A percentile compares a stretch with the other conserved stretches of the same genome.
These are phyloP conservation scores for Zapus hudsonius DNA, from an alignment of 2,113 vertebrate species.

Conservation along the genomic window DNA sequence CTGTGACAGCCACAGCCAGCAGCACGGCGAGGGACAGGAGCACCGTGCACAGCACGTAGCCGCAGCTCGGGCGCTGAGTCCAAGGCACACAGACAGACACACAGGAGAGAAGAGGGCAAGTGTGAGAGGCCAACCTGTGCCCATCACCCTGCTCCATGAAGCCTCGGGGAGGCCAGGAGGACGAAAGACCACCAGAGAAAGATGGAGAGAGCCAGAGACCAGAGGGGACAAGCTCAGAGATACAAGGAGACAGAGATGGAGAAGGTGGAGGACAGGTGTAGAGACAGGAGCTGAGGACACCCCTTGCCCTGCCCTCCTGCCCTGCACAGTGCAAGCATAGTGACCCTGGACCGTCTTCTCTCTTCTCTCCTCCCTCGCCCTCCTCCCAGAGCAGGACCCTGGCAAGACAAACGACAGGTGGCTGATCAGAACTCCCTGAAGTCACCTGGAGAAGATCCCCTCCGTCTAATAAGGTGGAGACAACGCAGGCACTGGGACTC, in stretches of 20 bases:
- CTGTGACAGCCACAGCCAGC: conserved; percentile 93
- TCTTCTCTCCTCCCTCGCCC: no score
- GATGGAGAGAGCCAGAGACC: background rate
- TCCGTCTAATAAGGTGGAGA: background rate
- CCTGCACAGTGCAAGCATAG: accelerated
- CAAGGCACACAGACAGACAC: background rate
- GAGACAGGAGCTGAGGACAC: background rate
- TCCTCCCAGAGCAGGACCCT: background rate
- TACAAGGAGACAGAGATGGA: background rate
- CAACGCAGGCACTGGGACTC: background rate
- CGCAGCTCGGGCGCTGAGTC: conserved; percentile 93
- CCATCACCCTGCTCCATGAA: background rate
- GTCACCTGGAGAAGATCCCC: background rate
- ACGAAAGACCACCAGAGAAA: background rate
- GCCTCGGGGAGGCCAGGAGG: background rate
- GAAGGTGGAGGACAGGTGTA: background rate
- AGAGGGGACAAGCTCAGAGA: no score
- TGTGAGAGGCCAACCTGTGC: background rate
- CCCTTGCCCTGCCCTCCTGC: accelerated
- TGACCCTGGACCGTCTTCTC: background rate
- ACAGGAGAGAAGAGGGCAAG: conserved; percentile 18
- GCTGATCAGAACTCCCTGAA: background rate
- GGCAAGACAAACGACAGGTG: background rate
- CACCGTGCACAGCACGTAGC: conserved; percentile 94
- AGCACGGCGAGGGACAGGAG: conserved; percentile 95